Evolutionary conservation across 1,140 invertebrate species (phyloP), one percentile per base, ranked within the genome.

Genomic region (Ips typographus): DNA sequence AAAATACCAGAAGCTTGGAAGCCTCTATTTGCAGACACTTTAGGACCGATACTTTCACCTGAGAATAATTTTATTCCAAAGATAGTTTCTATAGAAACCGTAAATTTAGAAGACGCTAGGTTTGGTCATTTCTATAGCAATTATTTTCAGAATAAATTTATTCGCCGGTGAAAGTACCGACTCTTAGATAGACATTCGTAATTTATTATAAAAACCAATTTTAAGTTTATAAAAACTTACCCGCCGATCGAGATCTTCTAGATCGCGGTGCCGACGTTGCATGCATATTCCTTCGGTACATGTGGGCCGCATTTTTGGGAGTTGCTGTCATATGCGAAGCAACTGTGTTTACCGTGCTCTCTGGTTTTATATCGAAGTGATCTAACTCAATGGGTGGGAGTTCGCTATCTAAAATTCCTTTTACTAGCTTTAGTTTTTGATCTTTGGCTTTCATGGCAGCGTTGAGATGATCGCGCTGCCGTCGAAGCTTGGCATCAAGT

Each of bases 381-480:
- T 73, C 43, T 7, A 70, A 42, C 40, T 58, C 61, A 41, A 66
- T 42, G 2, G 69, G 69, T n/a, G 63, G 70, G 4, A 82, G 68
- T 8, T 82, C 81, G 56, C 80, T 78, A 1, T 82, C 78, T 41
- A 84, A 71, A 74, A 84, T 83, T 73, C 84, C 80, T 63, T 82
- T 83, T 2, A 86, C 82, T 41, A 83, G 75, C 72, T 80, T 75
- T n/a, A 85, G 68, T 73, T 84, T 85, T 4, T 84, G 74, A 3
- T 85, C 84, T 71, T 85, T 84, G 1, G 82, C 82, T 69, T 79
- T 81, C 80, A 84, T 83, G 75, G 66, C 71, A 40, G 75, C 85
- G 73, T 86, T 82, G 40, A 91, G 75, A 71, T 88, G 85, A 67
- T 88, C 86, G 37, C 88, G 85, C 75, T 93, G 89, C 55, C 85